Conservation (phyloP, 2,797 vertebrate genomes). For the Arctocebus calabarensis region DNA sequence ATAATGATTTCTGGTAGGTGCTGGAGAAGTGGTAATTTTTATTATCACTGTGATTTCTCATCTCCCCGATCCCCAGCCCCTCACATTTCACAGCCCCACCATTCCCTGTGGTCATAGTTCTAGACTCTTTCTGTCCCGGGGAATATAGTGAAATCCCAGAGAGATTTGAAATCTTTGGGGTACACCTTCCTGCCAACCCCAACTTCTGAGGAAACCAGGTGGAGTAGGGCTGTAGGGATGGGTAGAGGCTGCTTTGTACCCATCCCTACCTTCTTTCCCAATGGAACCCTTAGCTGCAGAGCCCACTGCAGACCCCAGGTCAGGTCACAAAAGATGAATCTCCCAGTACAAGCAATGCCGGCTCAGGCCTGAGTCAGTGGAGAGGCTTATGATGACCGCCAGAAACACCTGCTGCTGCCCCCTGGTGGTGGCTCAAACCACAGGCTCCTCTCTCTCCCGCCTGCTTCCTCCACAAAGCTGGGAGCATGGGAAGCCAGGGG, state of each 20-base stretch:
- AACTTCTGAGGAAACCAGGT: background rate
- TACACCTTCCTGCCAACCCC: too few species aligned
- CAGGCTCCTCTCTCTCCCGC: too few species aligned
- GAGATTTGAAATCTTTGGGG: background rate
- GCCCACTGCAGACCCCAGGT: background rate
- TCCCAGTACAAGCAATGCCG: background rate
- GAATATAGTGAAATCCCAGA: background rate
- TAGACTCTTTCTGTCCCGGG: background rate
- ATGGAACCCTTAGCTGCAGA: background rate
- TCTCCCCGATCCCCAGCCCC: background rate
- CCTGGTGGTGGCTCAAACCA: background rate
- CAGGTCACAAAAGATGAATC: background rate
- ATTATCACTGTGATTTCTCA: background rate
- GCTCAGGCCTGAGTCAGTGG: background rate
- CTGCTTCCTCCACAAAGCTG: background rate
- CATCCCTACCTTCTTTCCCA: background rate
- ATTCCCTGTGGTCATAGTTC: background rate
- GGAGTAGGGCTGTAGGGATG: background rate
- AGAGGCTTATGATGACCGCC: background rate
- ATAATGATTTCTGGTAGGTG: background rate
- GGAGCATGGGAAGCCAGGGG: background rate
- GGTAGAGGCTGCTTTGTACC: background rate
- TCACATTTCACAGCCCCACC: background rate
- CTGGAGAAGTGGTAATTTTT: background rate
- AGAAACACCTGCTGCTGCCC: background rate